Conservation (phyloP, 2,113 vertebrate species). For the Osmerus mordax region DNA sequence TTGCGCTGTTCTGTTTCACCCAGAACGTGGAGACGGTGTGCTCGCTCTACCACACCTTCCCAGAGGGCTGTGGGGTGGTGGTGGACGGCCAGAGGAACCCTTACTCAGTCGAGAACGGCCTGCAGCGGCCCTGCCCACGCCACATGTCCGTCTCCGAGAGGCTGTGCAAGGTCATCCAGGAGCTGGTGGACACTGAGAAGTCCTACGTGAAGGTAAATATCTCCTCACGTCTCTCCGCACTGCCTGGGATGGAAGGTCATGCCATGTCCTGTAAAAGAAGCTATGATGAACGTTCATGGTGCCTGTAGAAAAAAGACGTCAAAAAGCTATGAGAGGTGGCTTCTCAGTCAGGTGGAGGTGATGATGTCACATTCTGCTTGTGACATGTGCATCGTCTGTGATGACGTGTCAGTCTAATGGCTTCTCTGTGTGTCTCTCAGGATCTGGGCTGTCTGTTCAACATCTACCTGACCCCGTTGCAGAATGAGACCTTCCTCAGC, state of each 20-base stretch:
- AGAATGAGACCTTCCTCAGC: constrained; percentile 87
- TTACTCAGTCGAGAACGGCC: constrained; percentile 52
- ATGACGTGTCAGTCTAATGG: neutral
- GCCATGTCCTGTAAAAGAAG: neutral
- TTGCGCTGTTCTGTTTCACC: neutral
- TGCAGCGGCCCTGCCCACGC: constrained; percentile 66
- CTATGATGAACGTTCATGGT: no score
- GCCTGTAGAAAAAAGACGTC: no score
- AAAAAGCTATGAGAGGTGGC: neutral
- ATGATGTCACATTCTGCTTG: neutral
- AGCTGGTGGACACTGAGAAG: constrained; percentile 92
- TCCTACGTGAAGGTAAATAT: constrained; percentile 88
- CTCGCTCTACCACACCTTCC: constrained; percentile 70
- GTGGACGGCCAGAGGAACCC: constrained; percentile 63
- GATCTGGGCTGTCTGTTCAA: constrained; percentile 88
- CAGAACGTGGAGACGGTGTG: constrained; percentile 78
- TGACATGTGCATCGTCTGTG: neutral
- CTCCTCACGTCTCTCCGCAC: neutral
- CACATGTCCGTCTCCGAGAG: constrained; percentile 86
- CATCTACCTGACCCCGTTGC: constrained; percentile 90
- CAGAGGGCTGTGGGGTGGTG: constrained; percentile 51
- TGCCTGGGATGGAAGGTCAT: neutral
- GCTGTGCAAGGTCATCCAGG: constrained; percentile 89
- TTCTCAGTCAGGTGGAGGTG: neutral
- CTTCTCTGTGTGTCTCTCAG: constrained; percentile 55